Percentiles rank a stretch among this genome's conserved stretches.
Conservation (phyloP, 2,113 vertebrate species). For the Sphyrna mokarran region DNA sequence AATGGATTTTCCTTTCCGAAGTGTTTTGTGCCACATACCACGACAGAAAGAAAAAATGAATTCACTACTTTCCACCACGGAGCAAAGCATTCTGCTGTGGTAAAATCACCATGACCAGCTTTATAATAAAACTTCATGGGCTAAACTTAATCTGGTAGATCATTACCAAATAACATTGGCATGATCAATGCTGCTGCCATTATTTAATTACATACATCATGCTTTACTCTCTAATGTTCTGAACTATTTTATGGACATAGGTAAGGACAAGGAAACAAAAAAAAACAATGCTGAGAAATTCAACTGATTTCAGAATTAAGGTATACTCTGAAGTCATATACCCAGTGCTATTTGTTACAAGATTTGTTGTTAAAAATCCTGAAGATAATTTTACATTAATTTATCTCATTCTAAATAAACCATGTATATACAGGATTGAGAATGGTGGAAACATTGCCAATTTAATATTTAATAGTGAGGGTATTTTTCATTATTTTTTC, state of each 20-base stretch:
- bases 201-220: neutral
- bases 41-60: neutral
- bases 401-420: neutral
- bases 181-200: neutral
- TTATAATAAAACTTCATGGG: slow-evolving; percentile 7
- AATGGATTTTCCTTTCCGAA: neutral
- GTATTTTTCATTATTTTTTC: neutral
- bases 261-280: neutral
- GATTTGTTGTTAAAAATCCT: neutral
- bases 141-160: neutral
- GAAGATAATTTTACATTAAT: neutral
- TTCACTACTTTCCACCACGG: neutral
- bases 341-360: neutral
- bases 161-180: neutral
- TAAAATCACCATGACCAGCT: neutral
- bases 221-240: neutral
- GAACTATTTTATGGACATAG: neutral
- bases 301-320: neutral
- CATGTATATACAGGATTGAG: neutral
- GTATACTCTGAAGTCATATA: neutral
- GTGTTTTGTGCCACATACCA: neutral
- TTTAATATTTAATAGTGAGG: neutral
- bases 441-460: neutral
- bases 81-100: neutral
- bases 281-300: neutral